Conservation (phyloP, 2,888 invertebrate genomes). For the Tenthredo distinguenda region DNA sequence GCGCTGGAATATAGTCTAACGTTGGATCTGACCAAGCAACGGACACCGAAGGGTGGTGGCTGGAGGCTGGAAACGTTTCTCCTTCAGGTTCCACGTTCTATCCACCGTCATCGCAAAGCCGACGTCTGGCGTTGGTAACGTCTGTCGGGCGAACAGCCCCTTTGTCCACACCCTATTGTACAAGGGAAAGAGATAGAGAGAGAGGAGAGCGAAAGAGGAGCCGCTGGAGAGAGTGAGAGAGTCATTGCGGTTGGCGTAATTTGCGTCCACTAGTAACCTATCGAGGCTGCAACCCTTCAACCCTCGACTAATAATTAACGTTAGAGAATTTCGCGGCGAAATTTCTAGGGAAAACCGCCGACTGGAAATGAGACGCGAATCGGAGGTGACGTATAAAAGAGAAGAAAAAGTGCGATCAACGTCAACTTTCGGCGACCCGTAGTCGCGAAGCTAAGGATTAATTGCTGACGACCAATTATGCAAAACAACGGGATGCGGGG, state of each 20-base stretch:
- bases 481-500: neutral
- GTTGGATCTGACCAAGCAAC: neutral
- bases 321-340: neutral
- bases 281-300: neutral
- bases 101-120: constrained; percentile 32
- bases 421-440: neutral
- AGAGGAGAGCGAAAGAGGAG: neutral
- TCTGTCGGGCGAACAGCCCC: constrained; percentile 29
- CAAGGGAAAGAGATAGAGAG: neutral
- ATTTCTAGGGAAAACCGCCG: neutral
- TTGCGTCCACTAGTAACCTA: neutral
- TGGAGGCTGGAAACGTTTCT: neutral
- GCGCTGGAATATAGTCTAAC: neutral
- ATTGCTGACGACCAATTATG: constrained; percentile 43
- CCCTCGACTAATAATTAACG: neutral
- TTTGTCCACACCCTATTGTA: constrained; percentile 9
- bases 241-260: neutral
- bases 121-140: constrained; percentile 22
- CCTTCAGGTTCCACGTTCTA: neutral
- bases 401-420: neutral
- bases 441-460: constrained; percentile 3
- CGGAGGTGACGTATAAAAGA: neutral
- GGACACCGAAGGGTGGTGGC: neutral
- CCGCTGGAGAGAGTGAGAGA: neutral
- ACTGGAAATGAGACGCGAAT: neutral